Evolutionary conservation across 1,140 invertebrate genomes (phyloP).

Genomic region (Callitettix versicolor): DNA sequence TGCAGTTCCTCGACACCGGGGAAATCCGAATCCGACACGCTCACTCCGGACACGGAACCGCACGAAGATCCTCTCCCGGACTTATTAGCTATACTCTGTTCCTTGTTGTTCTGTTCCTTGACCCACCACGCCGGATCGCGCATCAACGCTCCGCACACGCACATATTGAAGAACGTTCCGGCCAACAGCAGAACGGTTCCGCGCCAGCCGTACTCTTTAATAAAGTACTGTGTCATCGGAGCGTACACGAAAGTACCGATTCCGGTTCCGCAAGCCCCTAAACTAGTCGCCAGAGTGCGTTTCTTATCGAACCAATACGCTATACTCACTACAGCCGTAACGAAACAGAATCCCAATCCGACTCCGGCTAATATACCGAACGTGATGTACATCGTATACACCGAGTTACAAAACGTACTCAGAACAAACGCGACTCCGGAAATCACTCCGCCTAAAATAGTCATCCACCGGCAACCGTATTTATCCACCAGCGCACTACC

Average conservation of each 20-base stretch:
- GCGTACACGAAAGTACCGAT: constrained; percentile 80
- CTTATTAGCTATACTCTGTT: constrained; percentile 28
- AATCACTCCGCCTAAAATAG: constrained; percentile 39
- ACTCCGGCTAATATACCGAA: constrained; percentile 79
- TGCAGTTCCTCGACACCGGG: constrained; percentile 55
- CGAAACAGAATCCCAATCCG: constrained; percentile 76
- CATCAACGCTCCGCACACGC: constrained; percentile 81
- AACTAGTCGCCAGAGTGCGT: constrained; percentile 80
- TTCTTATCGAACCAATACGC: constrained; percentile 94
- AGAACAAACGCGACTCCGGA: constrained; percentile 68
- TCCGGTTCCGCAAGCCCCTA: constrained; percentile 82
- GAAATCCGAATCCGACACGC: constrained; percentile 38
- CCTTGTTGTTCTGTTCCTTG: constrained; percentile 45
- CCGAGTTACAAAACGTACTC: constrained; percentile 58
- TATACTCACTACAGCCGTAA: constrained; percentile 83
- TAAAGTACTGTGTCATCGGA: constrained; percentile 62
- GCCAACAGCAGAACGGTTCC: constrained; percentile 73
- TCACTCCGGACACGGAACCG: constrained; percentile 35
- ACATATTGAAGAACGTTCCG: constrained; percentile 76
- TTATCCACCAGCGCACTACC: constrained; percentile 79
- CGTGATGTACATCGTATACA: constrained; percentile 70
- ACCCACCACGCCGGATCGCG: constrained; percentile 71
- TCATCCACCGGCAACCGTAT: constrained; percentile 54
- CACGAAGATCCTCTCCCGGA: constrained; percentile 30
- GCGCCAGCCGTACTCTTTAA: constrained; percentile 73